These are phyloP conservation scores for Capromys pilorides DNA, from an alignment of 2,797 vertebrate genomes.

Conservation along the genomic window DNA sequence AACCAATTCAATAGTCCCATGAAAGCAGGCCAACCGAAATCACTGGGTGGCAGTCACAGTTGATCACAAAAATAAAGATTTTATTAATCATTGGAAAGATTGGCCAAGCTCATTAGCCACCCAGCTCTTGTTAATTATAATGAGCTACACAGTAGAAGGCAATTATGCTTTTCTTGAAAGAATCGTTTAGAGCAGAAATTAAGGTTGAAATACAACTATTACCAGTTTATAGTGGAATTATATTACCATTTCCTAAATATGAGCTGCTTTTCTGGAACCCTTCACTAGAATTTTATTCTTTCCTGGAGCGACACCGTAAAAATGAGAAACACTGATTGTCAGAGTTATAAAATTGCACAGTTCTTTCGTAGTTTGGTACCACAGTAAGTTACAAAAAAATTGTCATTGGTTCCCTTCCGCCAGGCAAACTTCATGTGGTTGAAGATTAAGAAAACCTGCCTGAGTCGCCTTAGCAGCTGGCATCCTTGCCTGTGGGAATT, in stretches of 20 bases:
- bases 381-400: neutral
- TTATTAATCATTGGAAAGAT: neutral
- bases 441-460: neutral
- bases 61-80: neutral
- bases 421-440: neutral
- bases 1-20: neutral
- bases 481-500: neutral
- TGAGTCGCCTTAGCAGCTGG: neutral
- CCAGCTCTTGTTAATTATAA: slow-evolving; percentile 16
- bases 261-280: slow-evolving; percentile 11
- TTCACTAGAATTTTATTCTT: slow-evolving; percentile 18
- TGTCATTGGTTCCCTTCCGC: neutral
- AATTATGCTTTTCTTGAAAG: slow-evolving; percentile 38
- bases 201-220: neutral
- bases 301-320: slow-evolving; percentile 42
- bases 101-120: neutral
- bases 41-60: neutral
- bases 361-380: slow-evolving; percentile 46
- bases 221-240: neutral
- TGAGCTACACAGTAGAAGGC: neutral
- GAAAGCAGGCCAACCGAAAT: slow-evolving; percentile 2
- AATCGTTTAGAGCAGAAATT: neutral
- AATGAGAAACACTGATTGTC: slow-evolving; percentile 29
- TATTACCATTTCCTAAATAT: neutral
- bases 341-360: slow-evolving; percentile 58